Base-by-base conservation (phyloP, 1,140 invertebrate genomes). In the Drosophila navojoa region DNA sequence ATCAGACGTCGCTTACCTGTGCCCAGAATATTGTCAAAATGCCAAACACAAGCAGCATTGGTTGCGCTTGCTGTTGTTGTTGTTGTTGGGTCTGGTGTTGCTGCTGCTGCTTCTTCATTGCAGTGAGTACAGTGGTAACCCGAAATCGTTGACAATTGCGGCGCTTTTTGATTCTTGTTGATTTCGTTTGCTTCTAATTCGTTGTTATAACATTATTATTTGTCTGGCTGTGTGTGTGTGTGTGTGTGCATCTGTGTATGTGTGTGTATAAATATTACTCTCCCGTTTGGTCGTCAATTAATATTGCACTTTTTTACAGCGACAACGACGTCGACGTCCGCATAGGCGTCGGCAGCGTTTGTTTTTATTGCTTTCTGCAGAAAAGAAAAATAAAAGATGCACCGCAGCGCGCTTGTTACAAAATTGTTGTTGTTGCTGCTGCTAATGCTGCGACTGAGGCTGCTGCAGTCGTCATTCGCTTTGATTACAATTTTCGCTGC, bases 231-330 rank as follows among this genome's bases (percentile, higher is more conserved):
- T 67, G 25, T 62, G 59, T 68, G 49, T 29, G 57, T 68, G 50
- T 67, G 25, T 62, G 59, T 68, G 49, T 29, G 57, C 50, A 13
- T 52, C 15, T 42, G 60, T 60, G 44, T 63, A 44, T 60, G 35
- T 45, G 52, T 72, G 63, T 38, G 52, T 62, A 42, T 61, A 16
- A 71, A 35, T 68, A 62, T 62, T 27, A 53, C 59, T 71, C 49
- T 62, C 45, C 47, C 53, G 54, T 55, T 68, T 16, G 52, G 32
- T 75, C 71, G 74, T 80, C 71, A 72, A 85, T 67, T 77, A 72
- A 77, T 85, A 85, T 87, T 85, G 81, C 82, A 85, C 81, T 85
- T 81, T 63, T 78, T 81, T 71, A 77, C 81, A 74, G 57, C 59
- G 59, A 47, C 19, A n/a, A 2, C 60, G 40, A 64, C 52, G 58